Evolutionary conservation across 2,797 vertebrate species (phyloP), one percentile per base, ranked within the genome.

Genomic region (Galaxias olidus): DNA sequence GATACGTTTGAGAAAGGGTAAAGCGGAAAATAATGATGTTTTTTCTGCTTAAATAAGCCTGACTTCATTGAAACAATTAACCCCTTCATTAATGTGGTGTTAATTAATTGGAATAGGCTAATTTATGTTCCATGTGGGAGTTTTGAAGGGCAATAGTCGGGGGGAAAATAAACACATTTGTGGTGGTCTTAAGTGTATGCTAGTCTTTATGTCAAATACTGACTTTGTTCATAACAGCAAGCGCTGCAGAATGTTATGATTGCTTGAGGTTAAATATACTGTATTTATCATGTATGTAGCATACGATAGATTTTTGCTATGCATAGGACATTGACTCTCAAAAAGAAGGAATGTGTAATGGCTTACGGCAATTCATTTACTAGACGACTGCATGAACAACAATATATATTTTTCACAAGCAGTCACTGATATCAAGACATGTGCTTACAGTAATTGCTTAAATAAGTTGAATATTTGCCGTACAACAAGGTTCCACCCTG

Each of bases 11-110:
- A 79, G 76, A 74, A 75, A 84, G 56, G 52, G 41, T 66, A 71
- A 75, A 64, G 58, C 74, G 66, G 45, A 63, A 75, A 78, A 74
- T 78, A 84, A 85, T 67, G 49, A 82, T 83, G 81, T 87, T 87
- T 78, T 74, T 68, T 80, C 69, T 71, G 49, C 70, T 73, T 61
- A 59, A 81, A 73, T 54, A 55, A n/a, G 60, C 68, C 10, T 61
- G 70, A 59, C 62, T 62, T 48, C 65, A 68, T 58, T 76, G 43
- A 68, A 52, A 71, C 74, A 75, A 85, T 86, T 74, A 82, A 76
- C 59, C 50, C 53, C 45, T 78, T 74, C 56, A 83, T 81, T 82
- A 74, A 79, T 69, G 75, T 42, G 4, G 53, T 40, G 44, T 61
- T 84, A 79, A 85, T 82, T 79, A 82, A 72, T 68, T 62, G 63